These are phyloP conservation scores for Eurytoma californica DNA, from an alignment of 2,888 invertebrate genomes.

Conservation along the genomic window DNA sequence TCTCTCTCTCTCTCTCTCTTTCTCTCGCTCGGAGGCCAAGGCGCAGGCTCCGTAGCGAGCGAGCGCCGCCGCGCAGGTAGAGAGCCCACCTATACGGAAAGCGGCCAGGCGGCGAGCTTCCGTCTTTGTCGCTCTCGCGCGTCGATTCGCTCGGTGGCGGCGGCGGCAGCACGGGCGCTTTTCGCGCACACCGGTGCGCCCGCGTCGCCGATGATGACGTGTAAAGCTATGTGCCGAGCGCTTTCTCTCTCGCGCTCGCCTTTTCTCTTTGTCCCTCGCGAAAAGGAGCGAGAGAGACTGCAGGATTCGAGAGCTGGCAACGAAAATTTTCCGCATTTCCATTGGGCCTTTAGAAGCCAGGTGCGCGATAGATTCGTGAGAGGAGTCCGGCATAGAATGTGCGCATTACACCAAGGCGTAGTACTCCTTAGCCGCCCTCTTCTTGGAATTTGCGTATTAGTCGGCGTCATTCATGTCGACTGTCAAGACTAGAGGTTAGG, in stretches of 20 bases:
- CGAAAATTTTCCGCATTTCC: background rate
- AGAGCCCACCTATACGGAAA: background rate
- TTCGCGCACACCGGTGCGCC: background rate
- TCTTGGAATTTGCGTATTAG: conserved; percentile 3
- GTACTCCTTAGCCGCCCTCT: background rate
- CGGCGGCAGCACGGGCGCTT: background rate
- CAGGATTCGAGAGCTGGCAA: background rate
- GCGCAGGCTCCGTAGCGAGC: conserved; percentile 3
- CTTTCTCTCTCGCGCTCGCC: background rate
- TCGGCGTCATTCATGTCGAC: conserved; percentile 16
- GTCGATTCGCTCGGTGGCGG: background rate
- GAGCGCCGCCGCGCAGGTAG: background rate
- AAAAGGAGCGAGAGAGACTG: background rate
- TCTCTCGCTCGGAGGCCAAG: background rate
- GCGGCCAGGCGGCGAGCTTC: background rate
- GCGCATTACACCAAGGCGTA: background rate
- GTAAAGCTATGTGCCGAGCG: conserved; percentile 4
- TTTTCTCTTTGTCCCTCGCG: background rate
- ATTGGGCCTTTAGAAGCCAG: background rate
- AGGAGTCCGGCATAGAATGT: too few species aligned
- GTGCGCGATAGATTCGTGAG: background rate
- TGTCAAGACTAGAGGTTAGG: conserved; percentile 38
- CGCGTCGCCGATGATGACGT: conserved; percentile 39
- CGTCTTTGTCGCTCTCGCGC: conserved; percentile 3
- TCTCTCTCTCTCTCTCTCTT: background rate